Evolutionary conservation across 2,888 invertebrate species (phyloP).

Genomic region (Acleris sparsana): DNA sequence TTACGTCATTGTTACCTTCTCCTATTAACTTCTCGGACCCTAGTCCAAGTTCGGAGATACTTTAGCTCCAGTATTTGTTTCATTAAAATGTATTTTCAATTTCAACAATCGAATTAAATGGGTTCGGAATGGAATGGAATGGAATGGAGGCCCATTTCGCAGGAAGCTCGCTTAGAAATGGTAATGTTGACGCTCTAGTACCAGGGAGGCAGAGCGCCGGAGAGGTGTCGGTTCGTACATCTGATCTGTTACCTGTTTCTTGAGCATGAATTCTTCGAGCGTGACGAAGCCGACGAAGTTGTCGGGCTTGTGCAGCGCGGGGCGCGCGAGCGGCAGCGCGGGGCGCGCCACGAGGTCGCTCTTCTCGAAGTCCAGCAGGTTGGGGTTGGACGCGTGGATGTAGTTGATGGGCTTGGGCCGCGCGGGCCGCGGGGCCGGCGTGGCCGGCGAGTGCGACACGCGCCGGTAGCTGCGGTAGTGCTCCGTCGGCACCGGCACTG

Average conservation of each 20-base stretch:
- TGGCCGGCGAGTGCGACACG: slow-evolving; percentile 29
- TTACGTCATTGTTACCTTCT: too few species aligned
- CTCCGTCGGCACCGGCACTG: slow-evolving; percentile 89
- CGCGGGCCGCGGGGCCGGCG: slow-evolving; percentile 29
- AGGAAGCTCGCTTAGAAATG: too few species aligned
- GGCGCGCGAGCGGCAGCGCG: slow-evolving; percentile 49
- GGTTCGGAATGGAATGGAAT: too few species aligned
- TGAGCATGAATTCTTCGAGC: slow-evolving; percentile 90
- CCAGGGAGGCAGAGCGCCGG: too few species aligned
- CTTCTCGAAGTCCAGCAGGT: slow-evolving; percentile 85
- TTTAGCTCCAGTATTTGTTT: too few species aligned
- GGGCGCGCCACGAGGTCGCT: slow-evolving; percentile 65
- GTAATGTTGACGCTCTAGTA: too few species aligned
- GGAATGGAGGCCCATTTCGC: too few species aligned
- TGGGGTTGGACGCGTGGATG: slow-evolving; percentile 89
- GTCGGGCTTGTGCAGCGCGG: slow-evolving; percentile 58
- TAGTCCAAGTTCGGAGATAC: too few species aligned
- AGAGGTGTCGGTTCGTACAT: neutral
- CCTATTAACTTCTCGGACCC: too few species aligned
- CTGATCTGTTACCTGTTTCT: slow-evolving; percentile 84
- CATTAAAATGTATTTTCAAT: too few species aligned
- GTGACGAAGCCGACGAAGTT: slow-evolving; percentile 88
- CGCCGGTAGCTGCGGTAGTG: slow-evolving; percentile 87
- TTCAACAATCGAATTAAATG: too few species aligned
- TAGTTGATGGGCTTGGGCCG: slow-evolving; percentile 82